Percentiles rank a stretch among this genome's conserved stretches.
Evolutionary conservation across 1,140 invertebrate species (phyloP).

Genomic region (Tetranychus cinnabarinus): DNA sequence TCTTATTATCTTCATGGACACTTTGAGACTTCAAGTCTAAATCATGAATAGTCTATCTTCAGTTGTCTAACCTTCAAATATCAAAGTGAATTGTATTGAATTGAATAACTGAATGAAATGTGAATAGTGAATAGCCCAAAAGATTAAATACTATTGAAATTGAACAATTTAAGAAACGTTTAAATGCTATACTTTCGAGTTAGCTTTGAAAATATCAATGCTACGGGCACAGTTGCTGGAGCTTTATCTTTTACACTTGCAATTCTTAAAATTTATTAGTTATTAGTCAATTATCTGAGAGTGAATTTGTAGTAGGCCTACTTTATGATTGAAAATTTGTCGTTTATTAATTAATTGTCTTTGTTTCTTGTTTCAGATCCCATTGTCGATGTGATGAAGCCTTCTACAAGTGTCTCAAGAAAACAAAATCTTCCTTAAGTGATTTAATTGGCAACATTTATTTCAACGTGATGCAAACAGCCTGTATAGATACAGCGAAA

Average conservation of each 20-base stretch:
- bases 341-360: conserved; percentile 7
- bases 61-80: too few species aligned
- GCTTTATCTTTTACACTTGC: neutral
- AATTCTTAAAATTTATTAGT: neutral
- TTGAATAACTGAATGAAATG: too few species aligned
- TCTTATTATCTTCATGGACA: too few species aligned
- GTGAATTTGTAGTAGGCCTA: neutral
- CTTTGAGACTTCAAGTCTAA: too few species aligned
- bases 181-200: too few species aligned
- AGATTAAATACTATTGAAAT: too few species aligned
- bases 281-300: neutral
- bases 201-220: too few species aligned
- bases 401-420: conserved; percentile 54
- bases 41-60: too few species aligned
- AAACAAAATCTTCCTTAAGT: conserved; percentile 36
- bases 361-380: conserved; percentile 24
- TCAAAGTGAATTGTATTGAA: too few species aligned
- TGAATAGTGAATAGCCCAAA: too few species aligned
- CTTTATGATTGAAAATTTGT: neutral
- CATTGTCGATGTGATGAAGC: conserved; percentile 62
- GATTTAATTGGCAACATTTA: conserved; percentile 57
- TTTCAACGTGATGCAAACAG: conserved; percentile 54
- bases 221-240: too few species aligned
- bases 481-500: conserved; percentile 33
- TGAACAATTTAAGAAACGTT: too few species aligned